These are phyloP conservation scores for Cavia porcellus DNA, from an alignment of 2,113 vertebrate genomes.

Conservation along the genomic window DNA sequence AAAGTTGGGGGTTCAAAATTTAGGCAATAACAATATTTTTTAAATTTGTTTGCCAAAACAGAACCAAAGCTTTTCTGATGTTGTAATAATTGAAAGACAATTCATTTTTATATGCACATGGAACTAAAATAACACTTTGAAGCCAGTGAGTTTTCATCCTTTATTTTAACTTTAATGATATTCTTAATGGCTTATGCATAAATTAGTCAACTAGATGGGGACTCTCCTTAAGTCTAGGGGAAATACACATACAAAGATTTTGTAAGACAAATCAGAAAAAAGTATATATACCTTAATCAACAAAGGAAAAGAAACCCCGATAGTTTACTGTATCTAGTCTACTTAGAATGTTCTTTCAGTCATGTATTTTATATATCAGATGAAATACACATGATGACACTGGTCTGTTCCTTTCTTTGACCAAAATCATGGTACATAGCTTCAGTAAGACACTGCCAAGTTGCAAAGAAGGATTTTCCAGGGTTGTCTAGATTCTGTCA, in stretches of 20 bases:
- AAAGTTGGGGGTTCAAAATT: conserved; percentile 1
- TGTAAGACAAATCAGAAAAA: conserved; percentile 56
- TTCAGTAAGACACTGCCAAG: background rate
- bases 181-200: conserved; percentile 56
- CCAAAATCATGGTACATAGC: background rate
- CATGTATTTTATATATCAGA: background rate
- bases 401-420: background rate
- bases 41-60: conserved; percentile 48
- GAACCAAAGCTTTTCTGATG: conserved; percentile 31
- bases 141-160: conserved; percentile 57
- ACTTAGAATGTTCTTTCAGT: background rate
- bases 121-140: conserved; percentile 52
- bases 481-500: background rate
- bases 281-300: conserved; percentile 2
- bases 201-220: conserved; percentile 47
- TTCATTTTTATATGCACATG: conserved; percentile 3
- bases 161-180: conserved; percentile 66
- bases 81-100: background rate
- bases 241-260: conserved; percentile 9
- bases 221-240: background rate
- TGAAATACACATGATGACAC: background rate
- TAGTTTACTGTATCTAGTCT: background rate
- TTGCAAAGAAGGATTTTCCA: background rate
- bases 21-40: conserved; percentile 15
- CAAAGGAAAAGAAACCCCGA: conserved; percentile 52